Percentiles rank a stretch among this genome's conserved stretches.
Evolutionary conservation across 2,888 invertebrate genomes (phyloP).

Genomic region (Odontocolon sp.): DNA sequence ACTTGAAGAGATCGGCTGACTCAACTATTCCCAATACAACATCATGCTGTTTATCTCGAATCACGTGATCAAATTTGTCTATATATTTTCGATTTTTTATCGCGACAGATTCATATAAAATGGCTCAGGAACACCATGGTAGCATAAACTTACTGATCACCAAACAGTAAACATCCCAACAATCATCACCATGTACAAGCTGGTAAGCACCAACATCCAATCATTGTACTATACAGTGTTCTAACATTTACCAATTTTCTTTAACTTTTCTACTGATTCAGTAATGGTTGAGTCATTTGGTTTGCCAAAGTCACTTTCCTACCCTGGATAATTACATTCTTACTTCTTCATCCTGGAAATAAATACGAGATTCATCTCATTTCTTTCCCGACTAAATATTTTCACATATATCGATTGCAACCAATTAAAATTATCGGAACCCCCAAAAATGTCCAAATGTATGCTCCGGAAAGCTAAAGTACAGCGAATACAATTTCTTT

Average conservation of each 20-base stretch:
- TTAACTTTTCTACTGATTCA: no score
- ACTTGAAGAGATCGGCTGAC: conserved; percentile 71
- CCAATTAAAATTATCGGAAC: no score
- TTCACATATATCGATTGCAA: no score
- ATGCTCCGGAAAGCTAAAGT: no score
- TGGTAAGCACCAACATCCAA: conserved; percentile 73
- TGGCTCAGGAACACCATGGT: conserved; percentile 63
- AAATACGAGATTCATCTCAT: no score
- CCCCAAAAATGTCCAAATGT: no score
- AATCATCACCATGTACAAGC: conserved; percentile 79
- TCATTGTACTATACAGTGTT: conserved; percentile 4
- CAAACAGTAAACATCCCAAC: conserved; percentile 75
- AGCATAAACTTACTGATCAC: conserved; percentile 76
- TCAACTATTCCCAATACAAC: conserved; percentile 71
- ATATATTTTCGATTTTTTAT: conserved; percentile 70
- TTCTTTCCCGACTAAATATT: no score
- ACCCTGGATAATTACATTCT: no score
- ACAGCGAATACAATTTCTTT: no score
- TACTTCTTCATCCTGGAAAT: no score
- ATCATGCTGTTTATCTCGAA: conserved; percentile 67
- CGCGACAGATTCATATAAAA: conserved; percentile 74
- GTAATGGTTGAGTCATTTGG: no score
- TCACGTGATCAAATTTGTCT: conserved; percentile 66
- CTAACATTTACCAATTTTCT: neutral
- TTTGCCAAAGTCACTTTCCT: no score